Evolutionary conservation across 37 sponge, comb jelly and placozoan species (phyloP), one percentile per base, ranked within the genome.

Genomic region (Diacarnus erythraeanus): DNA sequence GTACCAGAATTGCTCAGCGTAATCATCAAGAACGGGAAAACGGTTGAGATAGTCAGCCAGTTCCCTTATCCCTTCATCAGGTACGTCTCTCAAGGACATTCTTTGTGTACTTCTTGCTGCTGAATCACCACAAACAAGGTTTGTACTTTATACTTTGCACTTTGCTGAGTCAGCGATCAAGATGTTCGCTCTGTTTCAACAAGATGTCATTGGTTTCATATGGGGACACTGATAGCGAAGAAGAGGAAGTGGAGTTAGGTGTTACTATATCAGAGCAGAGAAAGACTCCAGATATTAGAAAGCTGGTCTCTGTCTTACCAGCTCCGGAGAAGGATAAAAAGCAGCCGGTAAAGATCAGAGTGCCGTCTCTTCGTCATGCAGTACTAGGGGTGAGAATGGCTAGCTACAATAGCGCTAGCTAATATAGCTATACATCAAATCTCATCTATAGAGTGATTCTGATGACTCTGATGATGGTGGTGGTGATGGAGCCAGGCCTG

Each of bases 121-220:
- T 43, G 73, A 72, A 43, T 72, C 73, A 72, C 51, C 73, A 63
- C n/a, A n/a, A n/a, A n/a, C n/a, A n/a, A n/a, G n/a, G n/a, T n/a
- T n/a, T n/a, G n/a, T n/a, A n/a, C n/a, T n/a, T n/a, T n/a, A n/a
- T n/a, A n/a, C n/a, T n/a, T n/a, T 72, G 73, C 42, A 20, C 6
- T 43, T n/a, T 18, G 26, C 51, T 47, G 51, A 47, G 51, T 47
- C 51, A 47, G 12, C 51, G 12, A 47, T 15, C 6, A 12, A 47
- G 6, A 6, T 12, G 51, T 6, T 6, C 6, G 12, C 27, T 69
- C 20, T 35, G 37, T 21, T 3, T 15, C 5, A 64, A 64, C 54
- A 31, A 57, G 6, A 67, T 83, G 27, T 72, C 81, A 12, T 59
- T 83, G 23, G 84, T 83, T 26, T 57, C 70, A 29, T 83, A 83